Evolutionary conservation across 2,888 invertebrate species (phyloP), one percentile per base, ranked within the genome.

Genomic region (Idaea biselata): DNA sequence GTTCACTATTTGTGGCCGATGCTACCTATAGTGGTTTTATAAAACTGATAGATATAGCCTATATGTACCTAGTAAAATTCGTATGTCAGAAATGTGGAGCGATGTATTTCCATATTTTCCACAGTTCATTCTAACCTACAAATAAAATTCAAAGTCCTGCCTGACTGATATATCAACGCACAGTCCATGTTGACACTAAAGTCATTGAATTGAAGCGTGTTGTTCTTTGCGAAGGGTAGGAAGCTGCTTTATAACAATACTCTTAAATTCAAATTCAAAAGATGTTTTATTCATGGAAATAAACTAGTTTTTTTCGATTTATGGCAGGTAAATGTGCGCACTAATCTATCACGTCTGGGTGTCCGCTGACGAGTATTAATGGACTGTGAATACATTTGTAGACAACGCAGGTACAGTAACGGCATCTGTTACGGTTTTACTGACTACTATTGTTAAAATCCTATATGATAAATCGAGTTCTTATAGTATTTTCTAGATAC

Each of bases 311-410:
- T 44, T 44, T 44, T 44, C 44, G 44, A 44, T 17, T 73, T 76
- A 72, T 70, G 74, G 74, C 73, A 73, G 74, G 80, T 75, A 77
- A 75, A 78, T 77, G 80, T 79, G 78, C 78, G 72, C 76, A 75
- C 75, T 81, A 83, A 87, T 87, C 82, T 81, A 84, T 87, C 84
- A 85, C 82, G 78, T 71, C 71, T 76, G 74, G 73, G 74, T 78
- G 79, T 77, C 77, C 77, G 79, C 73, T 76, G 84, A 86, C 86
- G 80, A 76, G 79, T 84, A 86, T 86, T 86, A 86, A 88, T 87
- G 87, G 84, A 82, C 78, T 81, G 79, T 79, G 86, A 86, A 87
- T 86, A 85, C 79, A 86, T 85, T 83, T 83, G 81, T 81, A 80
- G 77, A 76, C 77, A 76, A 71, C 72, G 69, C 70, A 74, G 58